A percentile compares a stretch with the other conserved stretches of the same genome.
Evolutionary conservation across 2,113 vertebrate genomes (phyloP).

Genomic region (Cyanoderma ruficeps): DNA sequence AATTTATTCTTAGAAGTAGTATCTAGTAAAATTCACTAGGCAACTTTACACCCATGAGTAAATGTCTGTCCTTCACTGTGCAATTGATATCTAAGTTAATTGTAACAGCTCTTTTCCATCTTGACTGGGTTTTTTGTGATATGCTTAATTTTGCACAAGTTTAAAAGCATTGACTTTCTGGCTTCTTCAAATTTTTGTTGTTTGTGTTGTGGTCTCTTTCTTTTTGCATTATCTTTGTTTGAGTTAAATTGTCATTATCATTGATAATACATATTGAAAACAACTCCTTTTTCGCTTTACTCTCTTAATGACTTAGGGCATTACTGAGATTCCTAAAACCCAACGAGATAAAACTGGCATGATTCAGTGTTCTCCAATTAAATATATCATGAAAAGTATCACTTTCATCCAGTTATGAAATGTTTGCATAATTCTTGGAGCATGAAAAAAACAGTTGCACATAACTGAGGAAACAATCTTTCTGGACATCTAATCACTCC

Average conservation of each 20-base stretch:
- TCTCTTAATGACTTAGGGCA: neutral
- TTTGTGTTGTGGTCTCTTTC: neutral
- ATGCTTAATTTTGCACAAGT: neutral
- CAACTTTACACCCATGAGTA: neutral
- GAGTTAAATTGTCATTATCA: neutral
- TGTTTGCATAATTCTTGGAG: neutral
- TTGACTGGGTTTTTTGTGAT: neutral
- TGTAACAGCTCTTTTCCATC: neutral
- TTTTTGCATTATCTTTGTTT: neutral
- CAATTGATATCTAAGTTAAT: neutral
- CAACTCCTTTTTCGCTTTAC: neutral
- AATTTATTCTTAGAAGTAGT: neutral
- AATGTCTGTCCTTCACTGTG: neutral
- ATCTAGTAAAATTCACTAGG: neutral
- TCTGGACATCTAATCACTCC: neutral
- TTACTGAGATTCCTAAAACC: neutral
- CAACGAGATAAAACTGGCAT: neutral
- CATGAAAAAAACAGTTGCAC: neutral
- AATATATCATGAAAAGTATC: neutral
- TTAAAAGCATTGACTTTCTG: neutral
- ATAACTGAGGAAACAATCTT: neutral
- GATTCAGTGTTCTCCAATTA: neutral
- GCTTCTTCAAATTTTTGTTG: neutral
- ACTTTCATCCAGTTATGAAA: neutral
- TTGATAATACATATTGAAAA: neutral